These are phyloP conservation scores for Hyperopisus bebe DNA, from an alignment of 2,113 vertebrate genomes.

Conservation along the genomic window DNA sequence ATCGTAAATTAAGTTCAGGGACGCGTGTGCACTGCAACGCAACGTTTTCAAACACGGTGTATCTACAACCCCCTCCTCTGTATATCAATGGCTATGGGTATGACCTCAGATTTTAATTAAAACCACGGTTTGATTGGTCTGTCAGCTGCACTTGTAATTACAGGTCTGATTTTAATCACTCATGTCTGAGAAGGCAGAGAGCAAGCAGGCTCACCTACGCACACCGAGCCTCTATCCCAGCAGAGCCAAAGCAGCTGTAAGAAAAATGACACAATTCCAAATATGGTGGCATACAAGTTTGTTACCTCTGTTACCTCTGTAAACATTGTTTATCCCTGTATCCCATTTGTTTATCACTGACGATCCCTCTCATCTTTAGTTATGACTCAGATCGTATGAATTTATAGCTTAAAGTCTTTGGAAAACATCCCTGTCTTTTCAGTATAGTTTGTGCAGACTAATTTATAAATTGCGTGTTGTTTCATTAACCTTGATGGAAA, in stretches of 20 bases:
- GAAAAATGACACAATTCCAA: neutral
- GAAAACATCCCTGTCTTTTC: neutral
- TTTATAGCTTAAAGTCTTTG: neutral
- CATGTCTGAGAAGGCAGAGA: constrained; percentile 7
- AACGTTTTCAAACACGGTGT: neutral
- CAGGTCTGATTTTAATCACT: constrained; percentile 11
- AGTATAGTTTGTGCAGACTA: neutral
- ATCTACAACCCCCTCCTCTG: constrained; percentile 6
- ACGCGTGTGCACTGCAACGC: neutral
- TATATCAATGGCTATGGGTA: neutral
- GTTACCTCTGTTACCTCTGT: neutral
- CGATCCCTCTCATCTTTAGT: neutral
- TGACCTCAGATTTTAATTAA: constrained; percentile 17
- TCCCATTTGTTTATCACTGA: neutral
- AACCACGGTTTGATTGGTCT: constrained; percentile 32
- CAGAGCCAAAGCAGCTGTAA: neutral
- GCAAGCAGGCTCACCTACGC: neutral
- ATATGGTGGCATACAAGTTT: neutral
- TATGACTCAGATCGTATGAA: neutral
- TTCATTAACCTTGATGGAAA: neutral
- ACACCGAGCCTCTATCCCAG: neutral
- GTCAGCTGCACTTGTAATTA: constrained; percentile 34
- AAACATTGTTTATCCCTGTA: neutral
- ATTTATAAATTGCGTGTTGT: neutral
- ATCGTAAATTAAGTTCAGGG: neutral